phyloP scores from a whole-genome alignment of 1,140 invertebrate genomes.

The Liolophura sinensis region DNA sequence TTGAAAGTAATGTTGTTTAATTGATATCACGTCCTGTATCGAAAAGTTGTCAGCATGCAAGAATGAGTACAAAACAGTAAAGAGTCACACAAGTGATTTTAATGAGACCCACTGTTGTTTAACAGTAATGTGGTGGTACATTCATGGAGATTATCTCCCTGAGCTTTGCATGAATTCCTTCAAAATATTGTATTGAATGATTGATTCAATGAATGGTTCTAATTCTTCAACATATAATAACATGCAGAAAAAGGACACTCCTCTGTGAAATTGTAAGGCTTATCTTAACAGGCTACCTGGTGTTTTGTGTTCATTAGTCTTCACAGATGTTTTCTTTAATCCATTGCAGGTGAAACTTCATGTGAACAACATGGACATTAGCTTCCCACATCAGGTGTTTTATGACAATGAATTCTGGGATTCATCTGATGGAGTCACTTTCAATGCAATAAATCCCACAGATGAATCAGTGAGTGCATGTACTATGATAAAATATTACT shows the following conservation, averaged over 20 bases:
- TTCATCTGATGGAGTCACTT: conserved; percentile 68
- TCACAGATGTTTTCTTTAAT: conserved; percentile 5
- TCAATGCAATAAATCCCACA: conserved; percentile 80
- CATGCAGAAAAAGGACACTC: too few relatives aligned
- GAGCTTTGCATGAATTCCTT: too few relatives aligned
- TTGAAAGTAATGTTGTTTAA: background rate
- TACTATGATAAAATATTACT: background rate
- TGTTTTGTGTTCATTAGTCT: background rate
- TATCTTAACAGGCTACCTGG: background rate
- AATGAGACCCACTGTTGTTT: too few relatives aligned
- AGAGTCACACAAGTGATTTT: too few relatives aligned
- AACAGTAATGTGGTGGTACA: too few relatives aligned
- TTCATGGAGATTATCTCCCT: too few relatives aligned
- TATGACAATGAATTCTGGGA: conserved; percentile 90
- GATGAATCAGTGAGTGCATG: conserved; percentile 73
- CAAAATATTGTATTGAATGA: background rate
- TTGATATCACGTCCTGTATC: background rate
- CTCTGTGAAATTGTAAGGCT: background rate
- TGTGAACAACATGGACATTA: conserved; percentile 82
- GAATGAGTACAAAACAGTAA: too few relatives aligned
- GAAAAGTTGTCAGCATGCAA: too few relatives aligned
- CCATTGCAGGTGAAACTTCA: conserved; percentile 61
- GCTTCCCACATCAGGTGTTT: conserved; percentile 84
- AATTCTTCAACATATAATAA: too few relatives aligned
- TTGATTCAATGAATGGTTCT: background rate